Conservation (phyloP, 1,140 invertebrate species). For the Drusus annulatus region DNA sequence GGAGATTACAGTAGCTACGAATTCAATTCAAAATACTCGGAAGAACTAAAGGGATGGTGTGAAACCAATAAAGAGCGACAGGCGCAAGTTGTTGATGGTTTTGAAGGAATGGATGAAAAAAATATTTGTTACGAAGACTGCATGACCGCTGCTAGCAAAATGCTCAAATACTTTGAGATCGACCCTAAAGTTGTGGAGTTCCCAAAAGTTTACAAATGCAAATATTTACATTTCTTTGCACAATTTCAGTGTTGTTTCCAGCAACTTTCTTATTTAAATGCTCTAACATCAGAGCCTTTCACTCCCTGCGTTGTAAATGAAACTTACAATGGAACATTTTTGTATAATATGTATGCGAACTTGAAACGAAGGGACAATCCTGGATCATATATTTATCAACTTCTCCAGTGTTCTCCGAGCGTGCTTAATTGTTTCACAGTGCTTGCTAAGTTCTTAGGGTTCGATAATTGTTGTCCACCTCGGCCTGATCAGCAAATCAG, state of each 20-base stretch:
- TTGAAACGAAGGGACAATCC: constrained; percentile 72
- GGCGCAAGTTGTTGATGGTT: constrained; percentile 53
- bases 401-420: constrained; percentile 69
- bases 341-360: constrained; percentile 80
- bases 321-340: constrained; percentile 80
- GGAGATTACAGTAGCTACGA: constrained; percentile 67
- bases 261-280: constrained; percentile 77
- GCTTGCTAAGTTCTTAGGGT: constrained; percentile 60
- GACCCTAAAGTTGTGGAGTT: constrained; percentile 73
- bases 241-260: constrained; percentile 81
- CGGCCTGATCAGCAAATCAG: neutral
- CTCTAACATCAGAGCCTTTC: constrained; percentile 74
- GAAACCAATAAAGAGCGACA: constrained; percentile 55
- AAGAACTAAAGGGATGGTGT: constrained; percentile 64
- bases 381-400: constrained; percentile 69
- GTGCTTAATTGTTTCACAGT: constrained; percentile 67
- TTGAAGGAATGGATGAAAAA: constrained; percentile 65
- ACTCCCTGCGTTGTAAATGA: constrained; percentile 70
- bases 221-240: constrained; percentile 78
- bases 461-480: neutral
- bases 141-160: constrained; percentile 72
- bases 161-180: constrained; percentile 77
- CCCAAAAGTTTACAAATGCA: constrained; percentile 74
- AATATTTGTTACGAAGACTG: constrained; percentile 73
- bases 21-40: constrained; percentile 67